Evolutionary conservation across 2,113 vertebrate genomes (phyloP).

Genomic region (Phyllostomus hastatus): DNA sequence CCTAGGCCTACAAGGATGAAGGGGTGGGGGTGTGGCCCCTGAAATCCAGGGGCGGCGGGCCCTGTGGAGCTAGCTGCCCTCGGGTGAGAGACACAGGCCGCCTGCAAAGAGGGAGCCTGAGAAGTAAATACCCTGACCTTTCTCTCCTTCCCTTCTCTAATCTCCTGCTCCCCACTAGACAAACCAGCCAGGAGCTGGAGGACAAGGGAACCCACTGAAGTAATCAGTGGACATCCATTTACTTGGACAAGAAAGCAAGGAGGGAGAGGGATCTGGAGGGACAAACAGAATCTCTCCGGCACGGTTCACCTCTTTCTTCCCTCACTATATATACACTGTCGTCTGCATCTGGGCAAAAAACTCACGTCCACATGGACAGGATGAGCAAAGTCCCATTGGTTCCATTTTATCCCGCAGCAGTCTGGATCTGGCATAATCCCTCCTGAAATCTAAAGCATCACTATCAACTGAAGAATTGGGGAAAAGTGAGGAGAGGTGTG

Average conservation of each 20-base stretch:
- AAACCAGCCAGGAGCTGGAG: not conserved
- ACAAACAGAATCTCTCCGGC: not conserved
- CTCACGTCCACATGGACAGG: not conserved
- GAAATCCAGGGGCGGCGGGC: not conserved
- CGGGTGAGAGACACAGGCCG: not conserved
- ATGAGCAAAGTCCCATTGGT: not conserved
- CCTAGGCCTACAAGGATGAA: not conserved
- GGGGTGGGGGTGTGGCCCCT: not conserved
- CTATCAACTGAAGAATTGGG: not conserved
- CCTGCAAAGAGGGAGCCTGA: not conserved
- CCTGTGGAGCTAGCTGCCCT: not conserved
- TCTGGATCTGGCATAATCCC: not conserved
- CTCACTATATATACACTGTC: not conserved
- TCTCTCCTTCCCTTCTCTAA: not conserved
- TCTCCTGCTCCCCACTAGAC: not conserved
- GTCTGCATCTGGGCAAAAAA: not conserved
- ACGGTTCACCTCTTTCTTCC: not conserved
- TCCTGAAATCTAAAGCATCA: not conserved
- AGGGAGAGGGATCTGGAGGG: not conserved
- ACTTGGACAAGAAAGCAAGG: not conserved
- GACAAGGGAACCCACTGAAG: not conserved
- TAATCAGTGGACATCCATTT: not conserved
- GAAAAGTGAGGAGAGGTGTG: not conserved
- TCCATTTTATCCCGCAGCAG: not conserved
- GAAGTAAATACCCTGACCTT: not conserved